These are phyloP conservation scores for Clarias pachynema DNA, from an alignment of 2,797 vertebrate species.

Conservation along the genomic window DNA sequence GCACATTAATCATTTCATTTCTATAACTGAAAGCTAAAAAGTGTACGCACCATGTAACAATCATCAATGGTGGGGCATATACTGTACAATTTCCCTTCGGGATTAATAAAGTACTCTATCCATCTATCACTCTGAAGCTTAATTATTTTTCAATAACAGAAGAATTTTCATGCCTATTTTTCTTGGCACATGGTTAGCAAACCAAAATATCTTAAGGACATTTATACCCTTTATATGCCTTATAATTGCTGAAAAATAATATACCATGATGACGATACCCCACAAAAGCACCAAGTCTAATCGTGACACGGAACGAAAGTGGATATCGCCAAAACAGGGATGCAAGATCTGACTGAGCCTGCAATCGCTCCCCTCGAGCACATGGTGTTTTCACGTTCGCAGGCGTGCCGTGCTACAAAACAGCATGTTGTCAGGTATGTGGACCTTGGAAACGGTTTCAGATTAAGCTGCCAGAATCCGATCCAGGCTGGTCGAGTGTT, in stretches of 20 bases:
- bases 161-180: background rate
- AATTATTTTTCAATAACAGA: background rate
- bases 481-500: conserved; percentile 34
- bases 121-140: background rate
- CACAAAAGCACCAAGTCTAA: background rate
- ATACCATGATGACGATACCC: background rate
- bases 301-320: background rate
- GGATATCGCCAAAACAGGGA: background rate
- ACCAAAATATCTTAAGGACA: background rate
- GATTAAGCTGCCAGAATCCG: conserved; percentile 16
- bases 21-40: background rate
- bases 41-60: background rate
- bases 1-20: background rate
- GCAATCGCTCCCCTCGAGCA: background rate
- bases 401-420: conserved; percentile 38
- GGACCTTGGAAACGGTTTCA: conserved; percentile 41
- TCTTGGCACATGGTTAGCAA: background rate
- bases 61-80: background rate
- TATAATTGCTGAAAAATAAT: background rate
- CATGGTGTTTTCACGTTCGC: background rate
- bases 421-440: conserved; percentile 20
- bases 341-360: background rate
- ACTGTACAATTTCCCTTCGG: too few species aligned
- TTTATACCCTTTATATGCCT: too few species aligned
- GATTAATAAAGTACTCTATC: too few species aligned